Evolutionary conservation across 2,797 vertebrate genomes (phyloP).

Genomic region (Chaetophractus vellerosus): DNA sequence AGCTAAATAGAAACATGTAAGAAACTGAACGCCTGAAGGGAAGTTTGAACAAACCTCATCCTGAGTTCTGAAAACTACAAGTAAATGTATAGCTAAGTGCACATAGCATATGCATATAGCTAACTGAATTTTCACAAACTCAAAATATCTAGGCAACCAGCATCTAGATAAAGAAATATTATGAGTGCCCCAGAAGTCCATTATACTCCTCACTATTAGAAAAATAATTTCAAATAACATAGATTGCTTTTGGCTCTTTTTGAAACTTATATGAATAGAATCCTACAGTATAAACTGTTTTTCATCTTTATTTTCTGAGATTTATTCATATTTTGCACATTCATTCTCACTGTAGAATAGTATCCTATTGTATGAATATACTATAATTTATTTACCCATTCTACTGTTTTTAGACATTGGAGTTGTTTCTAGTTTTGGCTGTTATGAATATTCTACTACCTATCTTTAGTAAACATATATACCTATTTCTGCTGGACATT

Average conservation of each 20-base stretch:
- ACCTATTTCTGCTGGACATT: not conserved
- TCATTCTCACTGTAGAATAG: not conserved
- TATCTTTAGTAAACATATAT: not conserved
- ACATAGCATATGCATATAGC: not conserved
- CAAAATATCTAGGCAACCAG: not conserved
- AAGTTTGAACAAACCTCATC: not conserved
- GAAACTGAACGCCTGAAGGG: not conserved
- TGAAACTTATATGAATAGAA: not conserved
- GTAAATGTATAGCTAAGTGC: not conserved
- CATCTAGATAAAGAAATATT: not conserved
- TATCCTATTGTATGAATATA: not conserved
- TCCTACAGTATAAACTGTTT: not conserved
- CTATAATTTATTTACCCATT: not conserved
- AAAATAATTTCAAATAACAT: not conserved
- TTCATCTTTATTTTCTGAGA: not conserved
- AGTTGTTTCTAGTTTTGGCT: not conserved
- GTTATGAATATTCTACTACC: not conserved
- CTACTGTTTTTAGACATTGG: not conserved
- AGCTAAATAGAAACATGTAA: not conserved
- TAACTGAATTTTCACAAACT: slow-evolving; percentile 18
- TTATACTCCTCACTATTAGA: not conserved
- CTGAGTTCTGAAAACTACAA: not conserved
- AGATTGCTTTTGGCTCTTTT: slow-evolving; percentile 6
- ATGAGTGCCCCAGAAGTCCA: not conserved
- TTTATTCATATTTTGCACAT: not conserved